Base-by-base conservation (phyloP, 2,797 vertebrate genomes). In the Brachymystax lenok region DNA sequence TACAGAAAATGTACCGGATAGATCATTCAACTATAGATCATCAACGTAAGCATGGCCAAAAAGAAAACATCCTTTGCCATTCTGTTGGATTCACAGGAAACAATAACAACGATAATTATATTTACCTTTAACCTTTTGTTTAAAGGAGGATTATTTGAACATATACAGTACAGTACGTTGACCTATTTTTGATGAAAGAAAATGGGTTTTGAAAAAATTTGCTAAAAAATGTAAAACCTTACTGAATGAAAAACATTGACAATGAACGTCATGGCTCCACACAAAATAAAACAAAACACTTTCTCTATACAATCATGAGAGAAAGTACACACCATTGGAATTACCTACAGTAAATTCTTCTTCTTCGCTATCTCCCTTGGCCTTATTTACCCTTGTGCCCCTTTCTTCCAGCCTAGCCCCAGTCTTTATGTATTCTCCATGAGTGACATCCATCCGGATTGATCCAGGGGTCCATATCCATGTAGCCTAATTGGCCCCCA, bases 361-460 rank as follows among this genome's bases (percentile, higher is more conserved):
- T 52, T 56, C 51, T 79, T 76, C 81, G 80, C 86, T 54, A 80
- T 78, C 70, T 80, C 52, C 71, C 0, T 0, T 67, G 71, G 75
- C 82, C 84, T 83, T 81, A 46, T 88, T 85, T 19, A 5, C 1
- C 54, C 17, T 17, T 56, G 54, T 88, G 79, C 73, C 82, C 79
- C 75, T 50, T 73, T 27, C 24, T 13, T 28, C 24, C 61, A 27
- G 24, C 12, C 61, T 4, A 64, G 61, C 24, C 19, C 17, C 16
- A 87, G 78, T 81, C 82, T 86, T 89, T 85, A 87, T 90, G 87
- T 85, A 91, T 91, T 92, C 90, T 88, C 84, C 84, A 88, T 89
- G 88, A 90, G 89, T 80, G 86, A 8, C 40, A 10, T 73, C 83
- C 83, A 78, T 82, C 83, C 76, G 5, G 54, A 56, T 74, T 82